Percentiles rank a stretch among this genome's conserved stretches.
These are phyloP conservation scores for Burhinus oedicnemus DNA, from an alignment of 2,113 vertebrate species.

Conservation along the genomic window DNA sequence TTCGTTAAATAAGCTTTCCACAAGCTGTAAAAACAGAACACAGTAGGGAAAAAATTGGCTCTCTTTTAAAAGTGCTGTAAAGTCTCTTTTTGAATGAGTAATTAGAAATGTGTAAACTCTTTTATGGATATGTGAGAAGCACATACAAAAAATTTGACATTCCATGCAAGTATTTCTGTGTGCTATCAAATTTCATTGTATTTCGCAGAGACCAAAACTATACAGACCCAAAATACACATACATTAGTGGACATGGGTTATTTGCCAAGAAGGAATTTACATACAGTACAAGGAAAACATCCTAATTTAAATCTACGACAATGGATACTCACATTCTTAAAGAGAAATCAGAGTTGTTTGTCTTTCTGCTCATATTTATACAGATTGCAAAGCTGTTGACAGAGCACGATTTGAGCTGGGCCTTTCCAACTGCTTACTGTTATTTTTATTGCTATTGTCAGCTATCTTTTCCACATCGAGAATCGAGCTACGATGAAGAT, in stretches of 20 bases:
- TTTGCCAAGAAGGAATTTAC: slow-evolving; percentile 65
- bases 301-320: slow-evolving; percentile 50
- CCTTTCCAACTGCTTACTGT: slow-evolving; percentile 38
- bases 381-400: slow-evolving; percentile 69
- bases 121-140: slow-evolving; percentile 71
- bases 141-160: slow-evolving; percentile 54
- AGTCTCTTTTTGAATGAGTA: slow-evolving; percentile 71
- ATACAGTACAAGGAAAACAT: slow-evolving; percentile 55
- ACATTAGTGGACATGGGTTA: slow-evolving; percentile 62
- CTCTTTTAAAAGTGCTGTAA: slow-evolving; percentile 68
- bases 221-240: slow-evolving; percentile 68
- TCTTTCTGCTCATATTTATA: slow-evolving; percentile 44
- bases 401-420: slow-evolving; percentile 41
- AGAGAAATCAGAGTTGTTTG: slow-evolving; percentile 68
- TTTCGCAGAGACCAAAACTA: slow-evolving; percentile 48
- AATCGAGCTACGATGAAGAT: background rate
- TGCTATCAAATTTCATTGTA: slow-evolving; percentile 70
- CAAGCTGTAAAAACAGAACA: slow-evolving; percentile 73
- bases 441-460: slow-evolving; percentile 52
- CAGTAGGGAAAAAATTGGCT: slow-evolving; percentile 64
- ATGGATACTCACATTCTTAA: slow-evolving; percentile 57
- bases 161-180: slow-evolving; percentile 56
- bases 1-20: slow-evolving; percentile 70
- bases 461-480: slow-evolving; percentile 21
- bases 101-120: slow-evolving; percentile 73